A percentile compares a stretch with the other conserved stretches of the same genome.
Evolutionary conservation across 2,113 vertebrate species (phyloP).

Genomic region (Apodemus speciosus): DNA sequence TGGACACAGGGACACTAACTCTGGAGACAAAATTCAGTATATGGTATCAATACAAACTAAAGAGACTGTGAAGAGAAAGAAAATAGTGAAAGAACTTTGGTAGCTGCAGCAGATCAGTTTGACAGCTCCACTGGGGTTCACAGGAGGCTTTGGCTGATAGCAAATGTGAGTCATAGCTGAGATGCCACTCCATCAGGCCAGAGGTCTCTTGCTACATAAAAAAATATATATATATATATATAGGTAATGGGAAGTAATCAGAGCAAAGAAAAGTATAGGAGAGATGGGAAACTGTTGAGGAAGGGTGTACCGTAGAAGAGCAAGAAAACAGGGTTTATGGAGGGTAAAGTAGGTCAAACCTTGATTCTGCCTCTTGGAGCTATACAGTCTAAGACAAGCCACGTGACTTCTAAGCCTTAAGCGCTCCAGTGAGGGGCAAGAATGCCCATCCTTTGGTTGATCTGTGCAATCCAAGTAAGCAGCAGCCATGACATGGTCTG

Average conservation of each 20-base stretch:
- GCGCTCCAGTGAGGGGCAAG: no score
- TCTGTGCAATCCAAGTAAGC: not conserved
- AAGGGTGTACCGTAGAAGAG: not conserved
- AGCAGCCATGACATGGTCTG: not conserved
- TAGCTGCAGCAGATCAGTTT: not conserved
- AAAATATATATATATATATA: no score
- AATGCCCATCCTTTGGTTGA: not conserved
- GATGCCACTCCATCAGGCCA: no score
- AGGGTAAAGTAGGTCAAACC: no score
- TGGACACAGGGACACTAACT: not conserved
- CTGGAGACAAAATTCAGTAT: not conserved
- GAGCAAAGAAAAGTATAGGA: not conserved
- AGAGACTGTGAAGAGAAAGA: not conserved
- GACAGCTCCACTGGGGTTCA: not conserved
- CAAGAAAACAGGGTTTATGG: no score
- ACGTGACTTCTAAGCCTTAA: not conserved
- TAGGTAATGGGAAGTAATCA: no score
- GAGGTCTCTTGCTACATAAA: not conserved
- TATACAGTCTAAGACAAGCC: not conserved
- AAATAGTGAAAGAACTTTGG: not conserved
- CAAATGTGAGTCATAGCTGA: not conserved
- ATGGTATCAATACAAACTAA: not conserved
- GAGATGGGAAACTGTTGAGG: not conserved
- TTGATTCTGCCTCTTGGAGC: no score
- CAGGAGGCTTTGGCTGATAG: fast-evolving